Evolutionary conservation across 2,797 vertebrate species (phyloP).

Genomic region (Dicrostonyx torquatus): DNA sequence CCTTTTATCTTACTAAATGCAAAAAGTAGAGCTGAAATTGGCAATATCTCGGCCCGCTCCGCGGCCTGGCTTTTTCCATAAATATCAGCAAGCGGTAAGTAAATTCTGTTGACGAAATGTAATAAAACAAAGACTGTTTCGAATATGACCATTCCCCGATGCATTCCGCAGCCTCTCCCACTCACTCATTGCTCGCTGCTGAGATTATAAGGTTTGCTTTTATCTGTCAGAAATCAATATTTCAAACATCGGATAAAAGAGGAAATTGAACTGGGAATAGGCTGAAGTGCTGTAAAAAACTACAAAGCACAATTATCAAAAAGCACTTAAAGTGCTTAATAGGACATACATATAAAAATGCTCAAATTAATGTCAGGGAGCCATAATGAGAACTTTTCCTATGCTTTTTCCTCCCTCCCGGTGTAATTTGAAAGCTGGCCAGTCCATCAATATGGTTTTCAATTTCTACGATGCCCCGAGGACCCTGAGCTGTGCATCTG

Average conservation of each 20-base stretch:
- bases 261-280: constrained; percentile 99
- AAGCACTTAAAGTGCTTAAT: constrained; percentile 99
- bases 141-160: constrained; percentile 92
- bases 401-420: constrained; percentile 92
- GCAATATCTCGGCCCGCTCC: constrained; percentile 93
- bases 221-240: constrained; percentile 99
- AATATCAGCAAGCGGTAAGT: constrained; percentile 96
- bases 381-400: constrained; percentile 94
- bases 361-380: constrained; percentile 96
- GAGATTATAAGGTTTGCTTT: constrained; percentile 99
- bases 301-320: constrained; percentile 99
- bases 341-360: constrained; percentile 99
- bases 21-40: constrained; percentile 90
- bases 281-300: constrained; percentile 99
- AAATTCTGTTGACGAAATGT: constrained; percentile 98
- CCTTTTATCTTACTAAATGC: constrained; percentile 97
- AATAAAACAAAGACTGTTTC: constrained; percentile 96
- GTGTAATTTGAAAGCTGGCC: constrained; percentile 88
- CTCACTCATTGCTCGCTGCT: constrained; percentile 93
- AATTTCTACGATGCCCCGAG: constrained; percentile 92
- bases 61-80: constrained; percentile 93
- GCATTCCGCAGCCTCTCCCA: constrained; percentile 88
- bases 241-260: constrained; percentile 99
- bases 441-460: constrained; percentile 91
- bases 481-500: constrained; percentile 88